These are phyloP conservation scores for Melolontha melolontha DNA, from an alignment of 2,888 invertebrate genomes.

Conservation along the genomic window DNA sequence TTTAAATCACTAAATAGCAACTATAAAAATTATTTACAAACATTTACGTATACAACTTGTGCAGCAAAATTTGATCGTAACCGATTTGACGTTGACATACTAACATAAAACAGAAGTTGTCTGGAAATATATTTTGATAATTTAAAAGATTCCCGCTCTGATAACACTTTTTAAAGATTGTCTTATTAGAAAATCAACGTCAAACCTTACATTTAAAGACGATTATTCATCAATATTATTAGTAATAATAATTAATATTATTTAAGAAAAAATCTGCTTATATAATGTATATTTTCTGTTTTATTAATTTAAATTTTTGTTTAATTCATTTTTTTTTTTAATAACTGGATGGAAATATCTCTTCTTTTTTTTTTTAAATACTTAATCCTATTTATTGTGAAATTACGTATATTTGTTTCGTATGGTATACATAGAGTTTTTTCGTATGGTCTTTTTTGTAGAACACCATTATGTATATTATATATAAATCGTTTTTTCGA, in stretches of 20 bases:
- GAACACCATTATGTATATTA: neutral
- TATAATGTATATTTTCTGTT: conserved; percentile 25
- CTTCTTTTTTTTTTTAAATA: conserved; percentile 35
- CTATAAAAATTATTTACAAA: conserved; percentile 60
- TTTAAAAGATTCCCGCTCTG: neutral
- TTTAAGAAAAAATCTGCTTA: conserved; percentile 16
- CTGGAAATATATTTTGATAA: conserved; percentile 1
- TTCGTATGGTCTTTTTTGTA: conserved; percentile 13
- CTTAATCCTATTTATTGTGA: conserved; percentile 59
- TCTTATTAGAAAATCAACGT: neutral
- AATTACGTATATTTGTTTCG: conserved; percentile 54
- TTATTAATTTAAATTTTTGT: no score
- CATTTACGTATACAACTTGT: conserved; percentile 51
- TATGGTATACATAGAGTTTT: conserved; percentile 44
- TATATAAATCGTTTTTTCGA: neutral
- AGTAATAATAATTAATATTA: conserved; percentile 24
- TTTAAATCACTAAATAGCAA: conserved; percentile 49
- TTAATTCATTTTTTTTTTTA: conserved; percentile 38
- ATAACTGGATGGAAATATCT: conserved; percentile 60
- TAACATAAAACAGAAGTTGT: conserved; percentile 4
- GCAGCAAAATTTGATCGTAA: conserved; percentile 43
- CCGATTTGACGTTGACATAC: neutral
- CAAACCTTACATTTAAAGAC: neutral
- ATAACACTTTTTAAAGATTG: neutral
- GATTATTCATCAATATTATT: neutral